Evolutionary conservation across 2,113 vertebrate genomes (phyloP), one percentile per base, ranked within the genome.

Genomic region (rat (Rattus norvegicus)): DNA sequence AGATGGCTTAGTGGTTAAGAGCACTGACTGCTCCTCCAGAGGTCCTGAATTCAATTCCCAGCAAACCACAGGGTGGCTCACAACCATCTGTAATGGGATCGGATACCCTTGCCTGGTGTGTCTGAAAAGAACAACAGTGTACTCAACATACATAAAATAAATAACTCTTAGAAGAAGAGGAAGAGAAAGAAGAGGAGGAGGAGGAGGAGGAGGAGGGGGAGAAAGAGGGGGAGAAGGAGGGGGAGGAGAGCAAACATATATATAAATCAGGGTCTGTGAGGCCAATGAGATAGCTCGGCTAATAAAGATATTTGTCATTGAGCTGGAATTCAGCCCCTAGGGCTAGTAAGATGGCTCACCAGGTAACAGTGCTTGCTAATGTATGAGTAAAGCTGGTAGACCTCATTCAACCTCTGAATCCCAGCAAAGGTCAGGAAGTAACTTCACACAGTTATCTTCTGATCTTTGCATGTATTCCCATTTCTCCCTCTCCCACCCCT

Each of bases 161-260:
- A 22, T 61, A 63, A 63, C 7, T 63, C 59, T 61, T 61, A 20
- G 22, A 63, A 24, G 22, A 63, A 5, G 28, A 67, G 28, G 26
- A 30, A 5, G 28, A 67, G 1, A 11, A 67, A 26, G 26, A 28
- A 3, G 26, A 11, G 63, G 26, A 28, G 63, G 26, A 65, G 63
- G 4, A 65, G 11, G 26, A 4, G 11, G 9, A 67, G 3, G 11
- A 13, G 0, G 1, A 13, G 17, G 61, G 24, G 4, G 61, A 63
- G 7, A 22, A 63, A 1, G 20, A 24, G 4, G 61, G 24, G 7
- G 61, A 63, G 17, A 20, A 63, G 2, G 61, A 63, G 17, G 59
- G 20, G 59, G 59, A 20, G 59, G 59, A 20, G 19, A 13, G 4
- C 24, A 33, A 69, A 24, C 5, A 14, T 28, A 47, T 76, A 14